Evolutionary conservation across 2,888 invertebrate species (phyloP).

Genomic region (Alitta virens): DNA sequence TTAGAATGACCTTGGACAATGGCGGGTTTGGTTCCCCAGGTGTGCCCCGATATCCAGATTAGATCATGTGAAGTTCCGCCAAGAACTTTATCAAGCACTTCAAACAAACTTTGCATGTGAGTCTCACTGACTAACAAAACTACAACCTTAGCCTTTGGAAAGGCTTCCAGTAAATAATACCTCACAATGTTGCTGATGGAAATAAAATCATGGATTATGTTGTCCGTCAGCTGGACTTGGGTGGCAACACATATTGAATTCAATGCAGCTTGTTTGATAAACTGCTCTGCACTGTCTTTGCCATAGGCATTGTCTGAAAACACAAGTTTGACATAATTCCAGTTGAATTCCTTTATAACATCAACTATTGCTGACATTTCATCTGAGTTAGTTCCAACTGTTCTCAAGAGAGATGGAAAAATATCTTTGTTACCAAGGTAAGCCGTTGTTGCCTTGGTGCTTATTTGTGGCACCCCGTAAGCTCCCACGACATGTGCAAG

Average conservation of each 20-base stretch:
- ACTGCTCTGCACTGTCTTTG: constrained; percentile 37
- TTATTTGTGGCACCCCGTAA: constrained; percentile 39
- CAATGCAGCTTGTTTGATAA: constrained; percentile 31
- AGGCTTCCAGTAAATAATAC: constrained; percentile 14
- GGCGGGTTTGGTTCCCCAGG: constrained; percentile 6
- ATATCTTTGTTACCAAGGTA: constrained; percentile 40
- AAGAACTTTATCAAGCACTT: constrained; percentile 1
- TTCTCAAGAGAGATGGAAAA: constrained; percentile 46
- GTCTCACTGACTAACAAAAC: constrained; percentile 14
- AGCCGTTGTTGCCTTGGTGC: constrained; percentile 41
- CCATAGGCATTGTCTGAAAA: constrained; percentile 48
- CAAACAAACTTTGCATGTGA: constrained; percentile 5
- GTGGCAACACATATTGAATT: constrained; percentile 40
- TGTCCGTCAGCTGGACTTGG: constrained; percentile 9
- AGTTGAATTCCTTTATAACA: constrained; percentile 36
- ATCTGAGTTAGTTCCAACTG: constrained; percentile 45
- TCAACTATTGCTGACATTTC: constrained; percentile 42
- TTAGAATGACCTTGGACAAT: constrained; percentile 13
- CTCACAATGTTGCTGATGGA: constrained; percentile 11
- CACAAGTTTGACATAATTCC: constrained; percentile 43
- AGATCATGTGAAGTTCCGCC: constrained; percentile 6
- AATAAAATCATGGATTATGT: constrained; percentile 2
- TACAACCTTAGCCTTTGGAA: constrained; percentile 2
- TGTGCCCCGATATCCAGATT: constrained; percentile 15
- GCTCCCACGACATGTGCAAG: constrained; percentile 36